Base-by-base conservation (phyloP, 2,797 vertebrate genomes). In the Luscinia megarhynchos region DNA sequence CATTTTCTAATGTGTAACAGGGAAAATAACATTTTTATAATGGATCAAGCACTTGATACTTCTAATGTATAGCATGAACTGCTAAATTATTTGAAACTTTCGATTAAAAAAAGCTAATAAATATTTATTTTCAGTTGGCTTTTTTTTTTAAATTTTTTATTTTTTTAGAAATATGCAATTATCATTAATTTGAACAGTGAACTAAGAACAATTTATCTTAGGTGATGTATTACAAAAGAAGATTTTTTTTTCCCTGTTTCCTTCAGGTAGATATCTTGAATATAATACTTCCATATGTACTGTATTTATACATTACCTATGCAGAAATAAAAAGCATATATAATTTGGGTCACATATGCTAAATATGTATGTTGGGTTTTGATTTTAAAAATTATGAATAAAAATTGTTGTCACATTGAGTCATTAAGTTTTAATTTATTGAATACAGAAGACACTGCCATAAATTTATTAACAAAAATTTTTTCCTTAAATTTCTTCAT, bases 41-140 rank as follows among this genome's bases (percentile, higher is more conserved):
- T 55, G 40, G 29, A 74, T 43, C 51, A 85, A 74, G 10, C 2
- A 70, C 20, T 12, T 76, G 12, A 14, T 59, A 26, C 2, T 80
- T 91, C 29, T 63, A 36, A 76, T 77, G 7, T 43, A 15, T 12
- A 23, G 3, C 61, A 75, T 40, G 68, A 77, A 72, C 5, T 29
- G 3, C 5, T 91, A 26, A 68, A 55, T 55, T 48, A 36, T 48
- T 82, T 62, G 20, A 63, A 84, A 36, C 2, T 77, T 41, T 43
- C 3, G 0, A 59, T 32, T 27, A 70, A 46, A 1, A 59, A 76
- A 45, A 19, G 0, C 5, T 21, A 72, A 57, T 26, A 43, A 11
- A 61, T 30, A 0, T 59, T 68, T 50, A 15, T 57, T 67, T 80
- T 58, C 8, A 38, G 0, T 14, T 40, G 6, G 5, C 3, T 21